Base-by-base conservation (phyloP, 2,888 invertebrate genomes). In the Himalopsyche japonica region DNA sequence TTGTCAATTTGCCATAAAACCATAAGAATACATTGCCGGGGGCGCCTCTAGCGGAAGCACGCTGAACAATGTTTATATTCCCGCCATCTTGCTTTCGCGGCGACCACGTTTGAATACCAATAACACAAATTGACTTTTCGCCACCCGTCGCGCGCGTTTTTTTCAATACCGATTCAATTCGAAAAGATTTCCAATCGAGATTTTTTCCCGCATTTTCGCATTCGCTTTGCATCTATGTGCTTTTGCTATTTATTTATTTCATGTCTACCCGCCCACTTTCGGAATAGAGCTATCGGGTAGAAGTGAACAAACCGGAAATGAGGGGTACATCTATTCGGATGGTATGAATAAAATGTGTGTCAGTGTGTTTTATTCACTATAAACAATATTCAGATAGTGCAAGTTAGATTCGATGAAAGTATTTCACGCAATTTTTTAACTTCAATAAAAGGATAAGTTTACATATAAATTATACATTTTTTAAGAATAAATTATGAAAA, bases 91-190 rank as follows among this genome's bases (percentile, higher is more conserved):
- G 32, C 10, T n/a, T n/a, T 30, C 32, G 76, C 76, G 30, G 27
- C 24, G 57, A 57, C 57, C 57, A 57, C 57, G 76, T 34, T 76
- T 32, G 81, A 70, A 81, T 81, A 37, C 79, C 82, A 79, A 83
- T 83, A 79, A 83, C 64, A 48, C 82, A 79, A 83, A 83, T 79
- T 64, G 82, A 83, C 82, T 83, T 83, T 79, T 83, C 78, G 76
- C 70, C 80, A 48, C 80, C 57, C 48, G 77, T 20, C 78, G 32
- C 48, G 78, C 64, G 57, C 57, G 57, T 20, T 57, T 57, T 57
- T 57, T 57, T 20, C 20, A 57, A 57, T 30, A 24, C 48, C 48
- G 79, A 43, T 79, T 47, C 43, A 37, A 57, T 57, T 57, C 57
- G 57, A 57, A 57, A 57, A 57, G 37, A 79, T 81, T 80, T 81